Evolutionary conservation across 64 coral and sea anemone species (phyloP), one percentile per base, ranked within the genome.

Genomic region (Anthopleura sola): DNA sequence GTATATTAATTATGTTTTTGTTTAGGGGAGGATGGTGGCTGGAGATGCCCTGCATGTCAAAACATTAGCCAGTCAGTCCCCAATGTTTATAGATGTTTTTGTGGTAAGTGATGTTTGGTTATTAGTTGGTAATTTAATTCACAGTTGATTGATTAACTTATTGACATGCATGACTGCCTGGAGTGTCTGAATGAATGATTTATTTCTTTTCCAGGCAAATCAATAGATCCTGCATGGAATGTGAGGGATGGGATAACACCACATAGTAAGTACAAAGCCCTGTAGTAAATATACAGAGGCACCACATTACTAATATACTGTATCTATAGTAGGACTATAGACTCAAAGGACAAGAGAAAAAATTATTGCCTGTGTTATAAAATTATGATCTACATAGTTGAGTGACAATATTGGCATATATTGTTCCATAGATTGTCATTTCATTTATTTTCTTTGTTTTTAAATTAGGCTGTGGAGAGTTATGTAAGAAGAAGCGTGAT

Each of bases 241-340:
- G 37, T 79, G 28, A 86, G 76, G 55, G 95, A 98, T 60, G 95
- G 95, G 1, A 92, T 98, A 28, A 94, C 90, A 24, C 95, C 95
- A 49, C 95, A 98, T 68, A 98, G 92, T 93, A 90, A 93, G 91
- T 93, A n/a, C n/a, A n/a, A n/a, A n/a, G n/a, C n/a, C n/a, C n/a
- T n/a, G n/a, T n/a, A n/a, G n/a, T n/a, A n/a, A n/a, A n/a, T n/a
- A n/a, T n/a, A n/a, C n/a, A n/a, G n/a, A n/a, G n/a, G n/a, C n/a
- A n/a, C n/a, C n/a, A n/a, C n/a, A n/a, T n/a, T n/a, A n/a, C n/a
- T n/a, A n/a, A n/a, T n/a, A n/a, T n/a, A n/a, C n/a, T n/a, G n/a
- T n/a, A n/a, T n/a, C n/a, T n/a, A n/a, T n/a, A n/a, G n/a, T n/a
- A n/a, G n/a, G n/a, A n/a, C n/a, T n/a, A n/a, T n/a, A n/a, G n/a